Base-by-base conservation (phyloP, 2,888 invertebrate species). In the Automeris io region DNA sequence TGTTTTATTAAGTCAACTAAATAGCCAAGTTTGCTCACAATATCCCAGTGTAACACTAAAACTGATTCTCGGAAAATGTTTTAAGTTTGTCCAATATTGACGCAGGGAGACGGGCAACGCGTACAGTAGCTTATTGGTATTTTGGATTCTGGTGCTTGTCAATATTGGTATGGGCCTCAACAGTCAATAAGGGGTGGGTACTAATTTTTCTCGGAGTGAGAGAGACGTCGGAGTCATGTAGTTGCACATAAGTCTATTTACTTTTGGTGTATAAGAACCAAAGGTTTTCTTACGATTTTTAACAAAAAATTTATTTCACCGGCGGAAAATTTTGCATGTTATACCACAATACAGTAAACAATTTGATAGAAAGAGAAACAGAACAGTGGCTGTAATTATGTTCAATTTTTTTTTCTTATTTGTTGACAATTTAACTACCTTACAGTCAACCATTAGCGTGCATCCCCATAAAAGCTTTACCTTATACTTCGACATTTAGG, bases 111-210 rank as follows among this genome's bases (percentile, higher is more conserved):
- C 61, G 62, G 63, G 64, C 65, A 54, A 60, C 21, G 60, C 59
- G 71, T 64, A 81, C 85, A 77, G 85, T 86, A 86, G 85, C 81
- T 58, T 83, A 78, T 86, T 85, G 77, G 64, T 76, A 75, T 75
- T 78, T 73, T 72, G 74, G 78, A 81, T 81, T 67, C 72, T 68
- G 67, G 61, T 62, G 59, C 56, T 46, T 31, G 69, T 73, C 57
- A 80, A 82, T 82, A 80, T 83, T 83, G 56, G 64, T 58, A 70
- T 55, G 50, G 62, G 57, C 57, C 48, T 46, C 48, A 49, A 41
- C 42, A 46, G 47, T 51, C 54, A 51, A 57, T 52, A 58, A 45
- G 37, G 51, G 49, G 47, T 29, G 25, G 35, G 19, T 16, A 32
- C 37, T 37, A 37, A 37, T 37, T 37, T 32, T 12, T 32, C 37